Conservation (phyloP, 2,797 vertebrate genomes). For the Rhinatrema bivittatum region DNA sequence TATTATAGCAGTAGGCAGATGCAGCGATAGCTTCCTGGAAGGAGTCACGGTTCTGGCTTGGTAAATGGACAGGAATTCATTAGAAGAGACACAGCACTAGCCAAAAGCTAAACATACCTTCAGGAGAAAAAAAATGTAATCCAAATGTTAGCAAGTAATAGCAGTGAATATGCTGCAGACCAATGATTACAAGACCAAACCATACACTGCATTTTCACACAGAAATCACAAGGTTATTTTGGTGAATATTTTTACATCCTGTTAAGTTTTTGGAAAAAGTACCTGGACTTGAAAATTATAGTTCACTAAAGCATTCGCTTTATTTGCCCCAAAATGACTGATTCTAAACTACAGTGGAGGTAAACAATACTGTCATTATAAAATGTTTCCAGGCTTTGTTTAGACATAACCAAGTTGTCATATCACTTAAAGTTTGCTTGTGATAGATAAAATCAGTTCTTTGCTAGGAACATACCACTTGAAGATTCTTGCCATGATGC, state of each 20-base stretch:
- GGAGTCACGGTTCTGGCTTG: conserved; percentile 46
- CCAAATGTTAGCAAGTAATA: neutral
- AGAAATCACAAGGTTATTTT: neutral
- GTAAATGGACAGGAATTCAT: conserved; percentile 11
- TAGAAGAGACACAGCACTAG: neutral
- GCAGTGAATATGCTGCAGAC: neutral
- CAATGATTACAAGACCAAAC: neutral
- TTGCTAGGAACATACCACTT: too few relatives aligned
- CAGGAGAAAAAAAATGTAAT: neutral
- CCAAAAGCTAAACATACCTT: neutral
- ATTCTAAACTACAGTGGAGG: too few relatives aligned
- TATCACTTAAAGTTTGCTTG: too few relatives aligned
- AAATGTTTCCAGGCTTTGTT: too few relatives aligned
- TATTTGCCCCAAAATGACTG: too few relatives aligned
- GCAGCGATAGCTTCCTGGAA: conserved; percentile 51
- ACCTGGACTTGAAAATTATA: too few relatives aligned
- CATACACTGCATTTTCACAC: neutral
- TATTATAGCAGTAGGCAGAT: too few relatives aligned
- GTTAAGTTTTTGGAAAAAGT: neutral
- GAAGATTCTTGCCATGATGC: too few relatives aligned
- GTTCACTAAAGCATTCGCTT: too few relatives aligned
- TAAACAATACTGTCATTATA: too few relatives aligned
- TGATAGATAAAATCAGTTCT: too few relatives aligned
- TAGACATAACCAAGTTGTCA: too few relatives aligned
- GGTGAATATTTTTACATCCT: neutral